Evolutionary conservation across 2,113 vertebrate species (phyloP), one percentile per base, ranked within the genome.

Genomic region (Mormoops blainvillei): DNA sequence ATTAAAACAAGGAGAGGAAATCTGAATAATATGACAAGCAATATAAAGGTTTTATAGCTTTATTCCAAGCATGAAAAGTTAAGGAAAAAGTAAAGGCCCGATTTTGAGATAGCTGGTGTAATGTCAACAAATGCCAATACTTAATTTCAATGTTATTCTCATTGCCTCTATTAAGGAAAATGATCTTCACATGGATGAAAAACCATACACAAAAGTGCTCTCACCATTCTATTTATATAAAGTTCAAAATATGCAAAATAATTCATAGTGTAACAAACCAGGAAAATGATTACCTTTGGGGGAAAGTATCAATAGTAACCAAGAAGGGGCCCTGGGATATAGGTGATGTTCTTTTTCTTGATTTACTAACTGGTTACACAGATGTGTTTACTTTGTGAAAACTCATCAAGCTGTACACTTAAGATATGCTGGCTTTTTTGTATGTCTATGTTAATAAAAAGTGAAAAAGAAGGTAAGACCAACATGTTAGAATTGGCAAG

Each of bases 101-200:
- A 77, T 83, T 10, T 78, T 22, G 45, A 19, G 61, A 41, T 38
- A 93, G 38, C 33, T 83, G 9, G 11, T 94, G 8, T 81, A 82
- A 89, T 81, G 36, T 86, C 68, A 87, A 86, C 26, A 58, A 61
- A 89, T 76, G 38, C 52, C 67, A 86, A 87, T 41, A 45, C 26
- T 65, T 82, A 68, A 88, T 78, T 92, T 85, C 28, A 89, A 78
- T 74, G 84, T 92, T 94, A 94, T 5, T 88, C 15, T 33, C 52
- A 92, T 18, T 70, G 22, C 18, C 48, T 80, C 38, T 67, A 31
- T 38, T 89, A 84, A 54, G 31, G 77, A 78, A 31, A 92, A 86
- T 50, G n/a, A 89, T 41, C 31, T 48, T 94, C 41, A 95, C 3
- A 87, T 48, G 38, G 84, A 84, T 52, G 31, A 73, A 88, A 88